Percentiles rank a stretch among this genome's conserved stretches.
Conservation (phyloP, 37 sponge, comb jelly and placozoan species). For the Crambe crambe region DNA sequence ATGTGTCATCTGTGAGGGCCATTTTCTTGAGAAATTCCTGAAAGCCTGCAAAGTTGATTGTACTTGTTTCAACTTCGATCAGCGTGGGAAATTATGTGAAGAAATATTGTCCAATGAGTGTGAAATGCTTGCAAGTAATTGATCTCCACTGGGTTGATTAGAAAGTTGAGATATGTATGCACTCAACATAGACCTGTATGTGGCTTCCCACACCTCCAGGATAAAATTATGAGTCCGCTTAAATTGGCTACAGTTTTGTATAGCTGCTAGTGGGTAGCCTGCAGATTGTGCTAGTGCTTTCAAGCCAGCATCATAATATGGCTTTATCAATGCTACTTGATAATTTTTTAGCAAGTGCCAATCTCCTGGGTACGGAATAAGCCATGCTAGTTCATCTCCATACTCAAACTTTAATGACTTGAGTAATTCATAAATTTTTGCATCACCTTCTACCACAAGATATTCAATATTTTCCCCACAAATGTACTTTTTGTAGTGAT, state of each 20-base stretch:
- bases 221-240: no score
- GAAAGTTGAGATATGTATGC: no score
- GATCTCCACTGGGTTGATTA: background rate
- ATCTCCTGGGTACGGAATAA: constrained; percentile 38
- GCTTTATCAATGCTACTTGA: constrained; percentile 23
- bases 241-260: no score
- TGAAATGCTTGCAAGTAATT: background rate
- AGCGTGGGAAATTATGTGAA: no score
- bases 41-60: no score
- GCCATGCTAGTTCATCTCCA: constrained; percentile 26
- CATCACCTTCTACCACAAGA: constrained; percentile 41
- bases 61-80: no score
- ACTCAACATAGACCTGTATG: no score
- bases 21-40: background rate
- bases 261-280: no score
- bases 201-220: no score
- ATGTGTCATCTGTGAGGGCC: constrained; percentile 24
- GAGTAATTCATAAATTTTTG: constrained; percentile 23
- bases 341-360: constrained; percentile 45
- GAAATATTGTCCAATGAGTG: background rate
- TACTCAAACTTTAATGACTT: constrained; percentile 25
- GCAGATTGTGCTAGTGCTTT: no score
- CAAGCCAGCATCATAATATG: constrained; percentile 37
- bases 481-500: background rate
- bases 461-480: background rate